phyloP scores from a whole-genome alignment of 2,888 invertebrate species.

The Mylabris sibirica region DNA sequence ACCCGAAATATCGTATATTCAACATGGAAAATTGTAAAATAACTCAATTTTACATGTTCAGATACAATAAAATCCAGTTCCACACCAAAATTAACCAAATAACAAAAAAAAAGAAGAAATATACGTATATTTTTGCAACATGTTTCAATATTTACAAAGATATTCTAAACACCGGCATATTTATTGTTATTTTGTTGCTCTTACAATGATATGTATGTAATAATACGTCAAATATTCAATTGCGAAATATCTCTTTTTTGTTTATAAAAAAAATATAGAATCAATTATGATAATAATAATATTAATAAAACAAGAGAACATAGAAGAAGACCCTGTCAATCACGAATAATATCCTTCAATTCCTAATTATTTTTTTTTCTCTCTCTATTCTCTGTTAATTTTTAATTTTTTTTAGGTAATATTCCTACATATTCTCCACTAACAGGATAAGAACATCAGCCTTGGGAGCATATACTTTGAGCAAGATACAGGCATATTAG shows the following conservation, averaged over 20 bases:
- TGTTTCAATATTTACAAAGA: conserved; percentile 44
- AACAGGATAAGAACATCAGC: conserved; percentile 20
- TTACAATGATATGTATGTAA: conserved; percentile 53
- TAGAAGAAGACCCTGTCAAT: conserved; percentile 52
- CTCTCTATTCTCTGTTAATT: not conserved
- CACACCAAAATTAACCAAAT: conserved; percentile 53
- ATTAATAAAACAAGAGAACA: conserved; percentile 33
- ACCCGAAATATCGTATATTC: conserved; percentile 40
- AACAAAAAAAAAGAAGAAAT: conserved; percentile 15
- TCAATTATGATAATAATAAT: not conserved
- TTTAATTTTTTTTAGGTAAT: not conserved
- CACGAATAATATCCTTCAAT: conserved; percentile 38
- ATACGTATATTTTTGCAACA: conserved; percentile 38
- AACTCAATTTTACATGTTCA: conserved; percentile 27
- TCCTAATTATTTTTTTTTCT: not conserved
- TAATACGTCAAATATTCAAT: conserved; percentile 35
- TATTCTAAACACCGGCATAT: conserved; percentile 42
- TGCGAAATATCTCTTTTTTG: not conserved
- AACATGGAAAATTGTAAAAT: conserved; percentile 29
- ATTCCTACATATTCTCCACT: not conserved
- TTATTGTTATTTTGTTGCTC: conserved; percentile 25
- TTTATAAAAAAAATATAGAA: not conserved
- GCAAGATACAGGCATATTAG: conserved; percentile 25
- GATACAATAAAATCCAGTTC: conserved; percentile 40
- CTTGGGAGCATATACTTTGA: conserved; percentile 26